Base-by-base conservation (phyloP, 2,113 vertebrate genomes). In the Tragulus kanchil region DNA sequence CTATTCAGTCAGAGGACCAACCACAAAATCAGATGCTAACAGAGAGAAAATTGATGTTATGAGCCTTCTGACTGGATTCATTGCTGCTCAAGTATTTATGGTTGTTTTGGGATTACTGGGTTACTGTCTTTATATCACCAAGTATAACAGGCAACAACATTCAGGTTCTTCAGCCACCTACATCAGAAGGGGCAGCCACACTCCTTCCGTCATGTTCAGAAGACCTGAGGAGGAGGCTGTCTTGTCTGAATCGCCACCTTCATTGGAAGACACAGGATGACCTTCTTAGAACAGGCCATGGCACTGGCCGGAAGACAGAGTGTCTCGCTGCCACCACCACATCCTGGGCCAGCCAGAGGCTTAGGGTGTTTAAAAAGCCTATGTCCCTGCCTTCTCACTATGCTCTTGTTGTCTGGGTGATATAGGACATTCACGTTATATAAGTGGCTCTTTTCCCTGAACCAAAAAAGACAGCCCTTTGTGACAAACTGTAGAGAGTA, bases 321-420 rank as follows among this genome's bases (percentile, higher is more conserved):
- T 0, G 89, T 98, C 52, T 99, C 99, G 6, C 99, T 99, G 4
- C 99, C 99, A 36, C 99, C 99, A 0, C 99, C 99, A 0, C 99
- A 99, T 96, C 99, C 99, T 54, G 99, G 99, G 95, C 99, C 95
- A 52, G 88, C 96, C 21, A 96, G 88, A 87, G 61, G 95, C 71
- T 97, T n/a, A 64, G 98, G 56, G 10, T 94, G 0, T 98, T 99
- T 36, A 97, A 77, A 52, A 99, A 99, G 90, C 99, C 98, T 19
- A 54, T 98, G 97, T 99, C 98, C 0, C 98, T 98, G 31, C 99
- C 99, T 25, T 95, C 95, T 48, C 96, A 97, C 58, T 98, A 98
- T 93, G 4, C 52, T 89, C 31, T 79, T 54, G 45, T 45, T 56
- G 26, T 82, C 58, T 58, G 62, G 56, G 31, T 31, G 3, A 0